Evolutionary conservation across 2,888 invertebrate genomes (phyloP), one percentile per base, ranked within the genome.

Genomic region (Drosophila pseudotakahashii): DNA sequence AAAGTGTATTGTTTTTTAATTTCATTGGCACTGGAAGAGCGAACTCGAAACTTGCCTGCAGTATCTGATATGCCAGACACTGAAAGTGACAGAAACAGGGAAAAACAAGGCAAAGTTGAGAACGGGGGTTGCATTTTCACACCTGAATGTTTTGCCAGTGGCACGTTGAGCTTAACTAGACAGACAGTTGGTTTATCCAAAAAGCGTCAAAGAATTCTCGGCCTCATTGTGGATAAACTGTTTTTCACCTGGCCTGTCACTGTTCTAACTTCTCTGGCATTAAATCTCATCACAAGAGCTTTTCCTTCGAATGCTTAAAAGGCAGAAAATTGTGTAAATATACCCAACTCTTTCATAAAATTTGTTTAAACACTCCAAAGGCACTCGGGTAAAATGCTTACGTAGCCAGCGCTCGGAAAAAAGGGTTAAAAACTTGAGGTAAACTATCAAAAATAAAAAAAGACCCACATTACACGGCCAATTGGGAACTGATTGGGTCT

Each of bases 401-500:
- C 69, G 69, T 69, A 59, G 58, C 58, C 9, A 51, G 16, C 16
- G 26, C 39, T 7, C 16, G 1, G 16, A 10, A 42, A 62, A 42
- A 68, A 59, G 50, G 37, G 59, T 16, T 42, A 16, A 51, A 16
- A 54, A 50, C 62, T 39, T 39, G 32, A 23, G 44, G 73, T 7
- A 62, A 55, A 73, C 70, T 70, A 63, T 19, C 57, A 41, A 73
- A 79, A 79, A 52, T 62, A 68, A 66, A 69, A 66, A 69, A 62
- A 36, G 67, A 70, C 44, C 62, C 78, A 53, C 51, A 84, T 84
- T 88, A 84, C 73, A 88, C 61, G 83, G 88, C 78, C 83, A 84
- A 84, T 84, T 84, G 83, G 77, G 57, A 81, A 78, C 88, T 88
- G 83, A 88, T 84, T 84, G 88, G 78, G 73, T 73, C 45, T 30